phyloP scores from a whole-genome alignment of 1,140 invertebrate species.

The Drosophila malerkotliana region DNA sequence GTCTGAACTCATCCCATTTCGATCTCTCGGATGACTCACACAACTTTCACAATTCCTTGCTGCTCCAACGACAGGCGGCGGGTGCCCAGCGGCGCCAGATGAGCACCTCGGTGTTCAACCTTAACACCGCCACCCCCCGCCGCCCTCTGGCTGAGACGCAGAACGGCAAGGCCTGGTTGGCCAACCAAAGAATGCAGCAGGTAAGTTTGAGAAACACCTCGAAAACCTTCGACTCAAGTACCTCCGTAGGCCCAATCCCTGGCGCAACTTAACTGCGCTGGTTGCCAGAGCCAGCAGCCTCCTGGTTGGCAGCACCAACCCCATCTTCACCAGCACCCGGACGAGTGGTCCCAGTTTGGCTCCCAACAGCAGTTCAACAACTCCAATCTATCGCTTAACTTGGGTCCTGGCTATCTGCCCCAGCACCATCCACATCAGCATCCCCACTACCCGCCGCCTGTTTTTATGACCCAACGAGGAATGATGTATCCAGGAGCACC shows the following conservation, averaged over 20 bases:
- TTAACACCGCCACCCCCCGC: conserved; percentile 75
- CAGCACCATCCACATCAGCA: conserved; percentile 80
- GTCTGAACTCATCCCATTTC: conserved; percentile 83
- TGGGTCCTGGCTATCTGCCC: conserved; percentile 82
- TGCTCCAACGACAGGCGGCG: conserved; percentile 73
- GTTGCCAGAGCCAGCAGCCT: conserved; percentile 61
- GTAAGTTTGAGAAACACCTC: conserved; percentile 30
- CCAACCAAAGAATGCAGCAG: conserved; percentile 77
- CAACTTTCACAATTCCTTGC: conserved; percentile 78
- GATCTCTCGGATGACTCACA: conserved; percentile 79
- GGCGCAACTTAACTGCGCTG: conserved; percentile 87
- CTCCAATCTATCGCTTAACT: conserved; percentile 88
- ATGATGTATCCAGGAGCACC: conserved; percentile 78
- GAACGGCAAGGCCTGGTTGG: conserved; percentile 52
- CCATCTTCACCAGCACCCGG: conserved; percentile 72
- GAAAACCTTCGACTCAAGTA: background rate
- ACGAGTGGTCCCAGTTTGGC: conserved; percentile 84
- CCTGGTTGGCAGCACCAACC: conserved; percentile 48
- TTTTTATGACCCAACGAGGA: conserved; percentile 77
- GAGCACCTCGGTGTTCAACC: conserved; percentile 86
- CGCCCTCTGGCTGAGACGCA: conserved; percentile 61
- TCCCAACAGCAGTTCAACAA: conserved; percentile 86
- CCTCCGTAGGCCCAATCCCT: conserved; percentile 87
- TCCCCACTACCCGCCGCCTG: conserved; percentile 83
- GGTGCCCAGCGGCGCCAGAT: conserved; percentile 69